A percentile compares a stretch with the other conserved stretches of the same genome.
Evolutionary conservation across 1,140 invertebrate species (phyloP).

Genomic region (Macrostomum lignano): DNA sequence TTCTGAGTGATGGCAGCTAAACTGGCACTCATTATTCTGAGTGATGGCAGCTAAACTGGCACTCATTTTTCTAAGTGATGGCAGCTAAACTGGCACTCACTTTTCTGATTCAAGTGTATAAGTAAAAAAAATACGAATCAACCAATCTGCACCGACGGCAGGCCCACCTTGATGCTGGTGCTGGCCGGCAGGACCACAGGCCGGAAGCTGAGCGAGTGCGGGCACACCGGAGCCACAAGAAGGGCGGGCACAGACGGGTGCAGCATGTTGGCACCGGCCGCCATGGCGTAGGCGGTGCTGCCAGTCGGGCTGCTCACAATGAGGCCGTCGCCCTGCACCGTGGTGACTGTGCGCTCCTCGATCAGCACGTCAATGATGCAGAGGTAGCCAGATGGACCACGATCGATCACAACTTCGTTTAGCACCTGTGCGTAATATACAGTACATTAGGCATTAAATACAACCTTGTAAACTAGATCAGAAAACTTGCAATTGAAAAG

Average conservation of each 20-base stretch:
- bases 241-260: conserved; percentile 84
- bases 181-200: conserved; percentile 60
- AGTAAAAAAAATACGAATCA: no score
- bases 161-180: neutral
- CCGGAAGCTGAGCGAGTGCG: conserved; percentile 71
- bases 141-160: no score
- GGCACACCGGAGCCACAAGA: conserved; percentile 85
- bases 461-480: no score
- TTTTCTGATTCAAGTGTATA: no score
- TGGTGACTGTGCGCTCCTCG: conserved; percentile 74
- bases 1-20: no score
- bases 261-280: conserved; percentile 83
- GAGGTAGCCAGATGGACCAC: neutral
- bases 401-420: conserved; percentile 4
- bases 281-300: conserved; percentile 84
- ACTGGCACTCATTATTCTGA: no score
- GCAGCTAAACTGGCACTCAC: no score
- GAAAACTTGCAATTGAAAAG: no score
- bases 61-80: no score
- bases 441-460: no score
- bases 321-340: conserved; percentile 73
- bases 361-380: conserved; percentile 49
- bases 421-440: no score
- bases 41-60: no score
- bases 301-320: conserved; percentile 86